Percentiles rank a stretch among this genome's conserved stretches.
These are phyloP conservation scores for Neogale vison DNA, from an alignment of 2,113 vertebrate species.

Conservation along the genomic window DNA sequence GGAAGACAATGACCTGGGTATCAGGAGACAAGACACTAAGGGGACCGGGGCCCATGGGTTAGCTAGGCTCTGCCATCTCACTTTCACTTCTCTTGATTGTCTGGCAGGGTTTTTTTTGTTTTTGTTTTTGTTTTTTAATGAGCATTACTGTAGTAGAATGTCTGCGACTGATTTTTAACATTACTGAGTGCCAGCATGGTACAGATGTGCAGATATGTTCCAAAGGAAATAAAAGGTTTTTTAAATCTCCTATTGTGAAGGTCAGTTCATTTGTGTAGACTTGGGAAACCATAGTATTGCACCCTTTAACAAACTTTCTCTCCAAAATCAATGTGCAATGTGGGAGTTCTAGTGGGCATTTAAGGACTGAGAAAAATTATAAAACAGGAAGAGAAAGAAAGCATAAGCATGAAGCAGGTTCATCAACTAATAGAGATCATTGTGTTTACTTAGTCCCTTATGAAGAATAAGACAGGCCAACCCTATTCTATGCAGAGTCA, in stretches of 20 bases:
- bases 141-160: background rate
- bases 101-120: background rate
- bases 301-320: background rate
- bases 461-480: background rate
- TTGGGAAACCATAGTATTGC: background rate
- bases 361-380: background rate
- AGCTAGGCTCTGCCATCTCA: background rate
- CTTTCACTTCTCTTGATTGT: background rate
- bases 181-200: background rate
- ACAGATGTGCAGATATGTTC: background rate
- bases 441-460: background rate
- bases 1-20: background rate
- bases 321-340: background rate
- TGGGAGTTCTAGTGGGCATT: background rate
- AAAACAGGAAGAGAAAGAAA: background rate
- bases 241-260: background rate
- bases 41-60: too few species aligned
- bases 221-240: slow-evolving; percentile 15
- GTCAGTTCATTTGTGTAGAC: background rate
- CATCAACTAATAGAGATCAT: background rate
- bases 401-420: background rate
- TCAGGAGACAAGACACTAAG: background rate
- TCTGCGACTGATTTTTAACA: background rate
- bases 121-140: background rate
- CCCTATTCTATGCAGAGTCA: background rate